phyloP scores from a whole-genome alignment of 2,888 invertebrate species.

The Barypeithes pellucidus region DNA sequence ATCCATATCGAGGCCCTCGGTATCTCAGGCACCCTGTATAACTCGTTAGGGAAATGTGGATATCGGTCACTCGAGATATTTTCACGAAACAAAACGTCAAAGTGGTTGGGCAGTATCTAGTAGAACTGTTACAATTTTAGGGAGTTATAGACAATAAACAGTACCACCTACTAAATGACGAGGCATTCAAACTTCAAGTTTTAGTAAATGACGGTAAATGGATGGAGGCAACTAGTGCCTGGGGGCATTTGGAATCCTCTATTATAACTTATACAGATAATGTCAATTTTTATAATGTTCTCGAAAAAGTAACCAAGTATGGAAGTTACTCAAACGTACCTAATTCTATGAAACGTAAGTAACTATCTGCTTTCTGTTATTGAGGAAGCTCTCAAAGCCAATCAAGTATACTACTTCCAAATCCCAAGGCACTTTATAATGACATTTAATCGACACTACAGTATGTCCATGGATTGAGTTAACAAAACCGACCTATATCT shows the following conservation, averaged over 20 bases:
- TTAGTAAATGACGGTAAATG: conserved; percentile 73
- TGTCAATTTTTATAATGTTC: conserved; percentile 60
- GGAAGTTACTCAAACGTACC: neutral
- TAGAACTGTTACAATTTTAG: conserved; percentile 52
- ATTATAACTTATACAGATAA: conserved; percentile 40
- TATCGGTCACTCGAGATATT: no score
- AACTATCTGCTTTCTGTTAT: conserved; percentile 43
- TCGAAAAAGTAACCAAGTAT: conserved; percentile 49
- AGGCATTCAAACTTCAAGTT: conserved; percentile 54
- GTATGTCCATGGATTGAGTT: no score
- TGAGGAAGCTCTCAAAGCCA: neutral
- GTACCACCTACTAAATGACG: conserved; percentile 51
- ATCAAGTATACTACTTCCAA: no score
- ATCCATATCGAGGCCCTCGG: no score
- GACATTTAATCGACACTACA: no score
- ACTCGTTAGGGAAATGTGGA: no score
- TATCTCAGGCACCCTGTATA: no score
- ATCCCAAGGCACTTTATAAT: no score
- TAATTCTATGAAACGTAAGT: neutral
- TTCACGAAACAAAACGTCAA: no score
- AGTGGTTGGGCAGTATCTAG: no score
- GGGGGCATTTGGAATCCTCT: conserved; percentile 50
- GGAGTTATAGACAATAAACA: conserved; percentile 55
- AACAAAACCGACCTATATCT: no score
- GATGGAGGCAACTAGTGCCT: conserved; percentile 74